Percentiles rank a stretch among this genome's conserved stretches.
These are phyloP conservation scores for Miltochrista miniata DNA, from an alignment of 2,888 invertebrate species.

Conservation along the genomic window DNA sequence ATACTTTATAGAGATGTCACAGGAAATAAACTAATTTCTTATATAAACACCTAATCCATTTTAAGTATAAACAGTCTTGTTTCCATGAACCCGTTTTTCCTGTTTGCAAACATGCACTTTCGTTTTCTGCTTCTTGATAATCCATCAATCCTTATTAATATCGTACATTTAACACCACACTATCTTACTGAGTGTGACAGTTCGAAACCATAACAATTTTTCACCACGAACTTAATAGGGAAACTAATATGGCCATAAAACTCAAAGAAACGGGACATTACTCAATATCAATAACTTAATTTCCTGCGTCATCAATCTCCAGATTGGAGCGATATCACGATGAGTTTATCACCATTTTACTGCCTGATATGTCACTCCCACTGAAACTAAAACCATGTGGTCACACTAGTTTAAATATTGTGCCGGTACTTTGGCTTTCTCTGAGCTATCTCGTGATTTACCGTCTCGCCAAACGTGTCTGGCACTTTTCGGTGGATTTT, in stretches of 20 bases:
- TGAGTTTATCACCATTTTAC: conserved; percentile 43
- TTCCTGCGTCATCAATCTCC: conserved; percentile 40
- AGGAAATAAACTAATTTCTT: background rate
- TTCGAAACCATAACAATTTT: conserved; percentile 39
- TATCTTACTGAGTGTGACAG: conserved; percentile 28
- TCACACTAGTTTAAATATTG: conserved; percentile 45
- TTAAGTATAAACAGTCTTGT: background rate
- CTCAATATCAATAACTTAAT: conserved; percentile 48
- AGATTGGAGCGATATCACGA: conserved; percentile 43
- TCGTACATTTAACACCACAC: conserved; percentile 27
- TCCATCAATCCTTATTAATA: conserved; percentile 20
- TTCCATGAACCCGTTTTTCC: conserved; percentile 17
- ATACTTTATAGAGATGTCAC: no score
- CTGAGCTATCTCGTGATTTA: conserved; percentile 64
- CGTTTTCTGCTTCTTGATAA: conserved; percentile 22
- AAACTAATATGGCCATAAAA: conserved; percentile 41
- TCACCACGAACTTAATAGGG: conserved; percentile 37
- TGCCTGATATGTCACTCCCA: conserved; percentile 45
- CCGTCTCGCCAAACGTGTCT: conserved; percentile 61
- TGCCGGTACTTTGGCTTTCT: conserved; percentile 58
- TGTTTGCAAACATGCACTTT: conserved; percentile 22
- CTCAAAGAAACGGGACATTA: conserved; percentile 35
- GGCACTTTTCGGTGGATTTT: conserved; percentile 41
- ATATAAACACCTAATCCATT: background rate
- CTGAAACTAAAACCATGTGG: conserved; percentile 42